Conservation (phyloP, 2,113 vertebrate genomes). For the Eira barbara region DNA sequence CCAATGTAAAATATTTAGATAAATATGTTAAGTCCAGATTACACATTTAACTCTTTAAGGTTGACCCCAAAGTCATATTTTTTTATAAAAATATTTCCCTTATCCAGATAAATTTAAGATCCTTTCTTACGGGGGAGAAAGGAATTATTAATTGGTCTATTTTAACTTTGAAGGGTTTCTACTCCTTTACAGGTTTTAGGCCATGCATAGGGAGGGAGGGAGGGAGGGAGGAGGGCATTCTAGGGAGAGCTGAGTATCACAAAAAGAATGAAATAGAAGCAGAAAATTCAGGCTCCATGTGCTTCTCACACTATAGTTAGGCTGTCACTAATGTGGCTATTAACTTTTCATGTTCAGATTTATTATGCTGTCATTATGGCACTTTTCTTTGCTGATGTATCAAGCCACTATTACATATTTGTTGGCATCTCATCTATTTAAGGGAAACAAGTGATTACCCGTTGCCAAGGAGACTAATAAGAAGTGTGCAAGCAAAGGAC, state of each 20-base stretch:
- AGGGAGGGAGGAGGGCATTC: neutral
- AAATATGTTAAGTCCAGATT: neutral
- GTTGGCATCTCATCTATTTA: conserved; percentile 84
- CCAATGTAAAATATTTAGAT: neutral
- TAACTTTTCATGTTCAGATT: conserved; percentile 81
- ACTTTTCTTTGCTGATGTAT: conserved; percentile 79
- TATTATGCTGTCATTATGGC: conserved; percentile 80
- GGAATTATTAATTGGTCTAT: neutral
- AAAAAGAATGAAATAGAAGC: conserved; percentile 53
- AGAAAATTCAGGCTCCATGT: neutral
- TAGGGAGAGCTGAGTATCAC: neutral
- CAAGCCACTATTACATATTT: conserved; percentile 79
- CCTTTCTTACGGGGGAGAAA: neutral
- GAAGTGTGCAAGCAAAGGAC: conserved; percentile 72
- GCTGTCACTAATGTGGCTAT: conserved; percentile 80
- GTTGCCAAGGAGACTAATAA: conserved; percentile 85
- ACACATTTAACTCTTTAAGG: neutral
- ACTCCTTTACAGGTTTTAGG: neutral
- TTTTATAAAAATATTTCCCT: conserved; percentile 14
- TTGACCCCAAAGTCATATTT: neutral
- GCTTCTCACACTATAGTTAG: conserved; percentile 56
- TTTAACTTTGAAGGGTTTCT: neutral
- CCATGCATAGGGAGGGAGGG: neutral
- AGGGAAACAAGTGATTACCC: conserved; percentile 81
- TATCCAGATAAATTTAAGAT: neutral